These are phyloP conservation scores for Hymenopus coronatus DNA, from an alignment of 2,888 invertebrate species.

Conservation along the genomic window DNA sequence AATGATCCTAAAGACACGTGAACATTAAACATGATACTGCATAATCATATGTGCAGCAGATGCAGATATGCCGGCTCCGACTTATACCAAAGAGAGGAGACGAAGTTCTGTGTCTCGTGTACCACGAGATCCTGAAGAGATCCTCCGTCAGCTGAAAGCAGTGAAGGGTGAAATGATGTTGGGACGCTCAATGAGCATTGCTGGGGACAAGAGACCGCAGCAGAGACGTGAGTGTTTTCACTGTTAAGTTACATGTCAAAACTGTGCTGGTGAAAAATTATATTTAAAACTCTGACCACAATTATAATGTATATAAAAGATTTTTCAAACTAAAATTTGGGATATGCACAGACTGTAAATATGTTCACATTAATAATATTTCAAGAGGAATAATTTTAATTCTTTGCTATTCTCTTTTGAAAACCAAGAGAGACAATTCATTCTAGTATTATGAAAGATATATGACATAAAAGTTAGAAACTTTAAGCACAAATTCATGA, in stretches of 20 bases:
- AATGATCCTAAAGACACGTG: too few species aligned
- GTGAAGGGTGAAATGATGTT: slow-evolving; percentile 70
- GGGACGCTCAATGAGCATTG: slow-evolving; percentile 77
- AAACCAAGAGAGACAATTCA: too few species aligned
- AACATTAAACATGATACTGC: too few species aligned
- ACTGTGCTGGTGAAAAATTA: not conserved
- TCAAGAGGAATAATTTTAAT: too few species aligned
- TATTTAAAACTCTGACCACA: not conserved
- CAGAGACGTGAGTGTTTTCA: slow-evolving; percentile 66
- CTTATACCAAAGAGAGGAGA: slow-evolving; percentile 61
- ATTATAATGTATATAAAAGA: not conserved
- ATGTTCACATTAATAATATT: too few species aligned
- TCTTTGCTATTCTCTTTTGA: too few species aligned
- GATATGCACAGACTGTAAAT: too few species aligned
- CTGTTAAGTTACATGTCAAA: not conserved
- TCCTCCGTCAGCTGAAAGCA: slow-evolving; percentile 74
- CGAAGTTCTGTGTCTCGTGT: slow-evolving; percentile 76
- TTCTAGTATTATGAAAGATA: too few species aligned
- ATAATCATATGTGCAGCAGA: slow-evolving; percentile 36
- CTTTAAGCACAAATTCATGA: too few species aligned
- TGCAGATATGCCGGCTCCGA: slow-evolving; percentile 51
- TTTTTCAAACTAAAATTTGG: too few species aligned
- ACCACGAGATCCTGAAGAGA: slow-evolving; percentile 77
- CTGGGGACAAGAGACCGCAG: slow-evolving; percentile 52
- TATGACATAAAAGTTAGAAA: too few species aligned